Conservation (phyloP, 2,888 invertebrate species). For the Listrodromus nycthemerus region DNA sequence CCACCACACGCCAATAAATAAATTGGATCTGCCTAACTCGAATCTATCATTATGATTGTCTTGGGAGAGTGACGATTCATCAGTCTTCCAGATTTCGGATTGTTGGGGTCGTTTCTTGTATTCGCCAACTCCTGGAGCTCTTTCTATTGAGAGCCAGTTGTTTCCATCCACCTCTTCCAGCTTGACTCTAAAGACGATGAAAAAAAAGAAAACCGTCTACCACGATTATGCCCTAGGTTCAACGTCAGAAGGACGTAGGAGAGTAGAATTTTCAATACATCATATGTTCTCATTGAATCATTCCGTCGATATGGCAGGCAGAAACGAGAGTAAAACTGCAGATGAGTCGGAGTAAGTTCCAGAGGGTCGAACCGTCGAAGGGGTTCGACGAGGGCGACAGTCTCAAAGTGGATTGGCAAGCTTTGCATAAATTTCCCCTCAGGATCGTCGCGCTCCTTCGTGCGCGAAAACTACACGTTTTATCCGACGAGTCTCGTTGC, state of each 20-base stretch:
- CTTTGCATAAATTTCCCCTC: constrained; percentile 72
- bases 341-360: neutral
- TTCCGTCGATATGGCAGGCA: neutral
- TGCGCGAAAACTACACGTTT: neutral
- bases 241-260: too few species aligned
- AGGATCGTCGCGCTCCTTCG: constrained; percentile 42
- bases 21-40: constrained; percentile 56
- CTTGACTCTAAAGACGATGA: neutral
- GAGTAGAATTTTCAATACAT: too few species aligned
- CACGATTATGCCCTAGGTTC: neutral
- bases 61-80: constrained; percentile 67
- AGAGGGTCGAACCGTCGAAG: constrained; percentile 16
- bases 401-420: constrained; percentile 68
- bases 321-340: neutral
- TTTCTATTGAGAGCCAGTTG: neutral
- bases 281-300: neutral
- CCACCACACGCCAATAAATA: too few species aligned
- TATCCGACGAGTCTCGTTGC: neutral
- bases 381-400: neutral
- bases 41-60: constrained; percentile 75
- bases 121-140: neutral
- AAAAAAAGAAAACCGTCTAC: neutral
- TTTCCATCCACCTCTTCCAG: neutral
- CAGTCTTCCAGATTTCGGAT: constrained; percentile 57
- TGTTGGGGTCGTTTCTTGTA: constrained; percentile 15